Evolutionary conservation across 2,797 vertebrate genomes (phyloP).

Genomic region (Urophycis tenuis): DNA sequence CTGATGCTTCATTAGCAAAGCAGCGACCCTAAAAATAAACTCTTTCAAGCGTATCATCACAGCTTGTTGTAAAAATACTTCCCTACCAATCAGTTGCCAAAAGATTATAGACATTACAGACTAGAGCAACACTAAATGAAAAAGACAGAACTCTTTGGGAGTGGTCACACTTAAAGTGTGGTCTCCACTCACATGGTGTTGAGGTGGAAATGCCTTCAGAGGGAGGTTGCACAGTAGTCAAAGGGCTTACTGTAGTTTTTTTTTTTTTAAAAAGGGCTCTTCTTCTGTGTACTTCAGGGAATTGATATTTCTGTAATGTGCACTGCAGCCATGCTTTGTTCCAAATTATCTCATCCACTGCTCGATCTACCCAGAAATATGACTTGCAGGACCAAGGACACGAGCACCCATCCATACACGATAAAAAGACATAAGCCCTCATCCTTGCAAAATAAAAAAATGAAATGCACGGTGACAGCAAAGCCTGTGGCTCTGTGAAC

Average conservation of each 20-base stretch:
- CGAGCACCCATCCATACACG: too few relatives aligned
- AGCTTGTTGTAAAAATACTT: slow-evolving; percentile 29
- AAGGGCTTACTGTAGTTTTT: slow-evolving; percentile 6
- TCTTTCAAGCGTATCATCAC: slow-evolving; percentile 33
- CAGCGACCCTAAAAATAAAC: slow-evolving; percentile 14
- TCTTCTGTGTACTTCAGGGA: not conserved
- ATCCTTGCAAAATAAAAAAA: not conserved
- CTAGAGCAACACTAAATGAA: not conserved
- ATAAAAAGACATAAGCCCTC: too few relatives aligned
- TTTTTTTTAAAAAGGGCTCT: not conserved
- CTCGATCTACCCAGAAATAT: not conserved
- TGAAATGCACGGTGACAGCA: too few relatives aligned
- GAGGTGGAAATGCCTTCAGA: slow-evolving; percentile 30
- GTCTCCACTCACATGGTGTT: slow-evolving; percentile 27
- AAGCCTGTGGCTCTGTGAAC: too few relatives aligned
- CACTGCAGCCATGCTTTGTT: not conserved
- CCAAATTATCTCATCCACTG: not conserved
- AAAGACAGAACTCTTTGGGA: slow-evolving; percentile 19
- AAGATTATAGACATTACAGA: slow-evolving; percentile 32
- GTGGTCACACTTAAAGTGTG: slow-evolving; percentile 16
- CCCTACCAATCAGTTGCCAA: slow-evolving; percentile 33
- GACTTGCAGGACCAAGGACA: too few relatives aligned
- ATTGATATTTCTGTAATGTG: not conserved
- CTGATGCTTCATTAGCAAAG: slow-evolving; percentile 1
- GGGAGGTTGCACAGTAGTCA: slow-evolving; percentile 18